Evolutionary conservation across 2,113 vertebrate genomes (phyloP), one percentile per base, ranked within the genome.

Genomic region (Pteruthius melanotis): DNA sequence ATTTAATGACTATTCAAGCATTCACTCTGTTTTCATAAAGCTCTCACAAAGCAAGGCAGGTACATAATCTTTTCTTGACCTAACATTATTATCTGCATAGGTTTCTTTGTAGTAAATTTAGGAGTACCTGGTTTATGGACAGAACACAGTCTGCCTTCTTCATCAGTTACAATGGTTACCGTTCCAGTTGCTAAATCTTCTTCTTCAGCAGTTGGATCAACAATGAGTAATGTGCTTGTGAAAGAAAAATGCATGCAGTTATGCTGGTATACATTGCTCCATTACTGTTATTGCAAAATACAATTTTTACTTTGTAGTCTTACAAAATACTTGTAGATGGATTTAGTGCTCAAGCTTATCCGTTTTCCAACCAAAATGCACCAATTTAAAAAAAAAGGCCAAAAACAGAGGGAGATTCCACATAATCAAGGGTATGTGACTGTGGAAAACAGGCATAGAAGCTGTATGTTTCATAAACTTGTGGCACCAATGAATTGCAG

Each of bases 141-240:
- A 44, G 98, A 98, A 83, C 99, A 99, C 3, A 99, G 98, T 21
- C 95, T 98, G 64, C 96, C 98, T 28, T 98, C 98, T 57, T 99
- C 99, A 26, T 99, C 99, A 7, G 97, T 99, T 85, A 99, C 99
- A 77, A 99, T 69, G 0, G 99, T 99, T 87, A 99, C 94, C 49
- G 97, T 97, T 85, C 99, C 98, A 5, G 98, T 99, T 22, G 98
- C 98, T 86, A 99, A 92, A 53, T 96, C 97, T 83, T 99, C 99
- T 90, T 99, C 99, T 90, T 99, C 99, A 33, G 97, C 98, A 18
- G 99, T 99, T 53, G 99, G 99, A 90, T 99, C 99, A 26, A 98
- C 98, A 50, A 99, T 98, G 61, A 99, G 97, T 83, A 99, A 97
- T 4, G 98, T 98, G 87, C 99, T 99, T 89, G 87, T 81, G 64